Percentiles rank a stretch among this genome's conserved stretches.
phyloP scores from a whole-genome alignment of 2,888 invertebrate species.

The Icerya purchasi region DNA sequence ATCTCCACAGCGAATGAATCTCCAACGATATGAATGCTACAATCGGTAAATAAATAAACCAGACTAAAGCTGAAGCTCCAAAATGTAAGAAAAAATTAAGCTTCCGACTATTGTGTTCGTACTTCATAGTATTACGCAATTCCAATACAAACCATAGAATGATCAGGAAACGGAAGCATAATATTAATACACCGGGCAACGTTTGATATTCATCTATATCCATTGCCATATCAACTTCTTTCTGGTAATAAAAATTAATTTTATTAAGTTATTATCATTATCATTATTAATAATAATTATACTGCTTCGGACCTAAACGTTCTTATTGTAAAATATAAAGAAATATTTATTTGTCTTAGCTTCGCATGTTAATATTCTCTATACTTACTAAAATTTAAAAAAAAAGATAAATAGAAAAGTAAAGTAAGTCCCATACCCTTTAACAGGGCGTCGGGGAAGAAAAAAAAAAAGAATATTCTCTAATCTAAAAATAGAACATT shows the following conservation, averaged over 20 bases:
- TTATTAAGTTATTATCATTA: not conserved
- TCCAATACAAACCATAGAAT: constrained; percentile 76
- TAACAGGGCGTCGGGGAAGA: too few relatives aligned
- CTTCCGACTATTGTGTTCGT: constrained; percentile 60
- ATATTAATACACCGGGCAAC: constrained; percentile 89
- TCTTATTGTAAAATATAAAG: not conserved
- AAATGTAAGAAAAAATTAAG: constrained; percentile 86
- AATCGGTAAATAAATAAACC: constrained; percentile 93
- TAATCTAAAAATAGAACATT: too few relatives aligned
- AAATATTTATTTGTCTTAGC: not conserved
- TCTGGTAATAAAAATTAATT: constrained; percentile 34
- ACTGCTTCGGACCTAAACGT: not conserved
- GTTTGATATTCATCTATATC: constrained; percentile 95
- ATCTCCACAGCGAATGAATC: constrained; percentile 86
- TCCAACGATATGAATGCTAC: constrained; percentile 81
- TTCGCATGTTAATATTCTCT: too few relatives aligned
- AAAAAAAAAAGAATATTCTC: too few relatives aligned
- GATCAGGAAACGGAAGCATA: constrained; percentile 61
- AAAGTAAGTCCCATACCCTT: too few relatives aligned
- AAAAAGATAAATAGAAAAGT: too few relatives aligned
- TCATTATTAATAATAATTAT: not conserved
- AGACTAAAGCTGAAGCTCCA: constrained; percentile 90
- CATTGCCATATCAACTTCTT: constrained; percentile 85
- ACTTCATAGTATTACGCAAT: constrained; percentile 51
- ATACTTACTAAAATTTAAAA: too few relatives aligned